Base-by-base conservation (phyloP, 1,140 invertebrate genomes). In the Achatina immaculata region DNA sequence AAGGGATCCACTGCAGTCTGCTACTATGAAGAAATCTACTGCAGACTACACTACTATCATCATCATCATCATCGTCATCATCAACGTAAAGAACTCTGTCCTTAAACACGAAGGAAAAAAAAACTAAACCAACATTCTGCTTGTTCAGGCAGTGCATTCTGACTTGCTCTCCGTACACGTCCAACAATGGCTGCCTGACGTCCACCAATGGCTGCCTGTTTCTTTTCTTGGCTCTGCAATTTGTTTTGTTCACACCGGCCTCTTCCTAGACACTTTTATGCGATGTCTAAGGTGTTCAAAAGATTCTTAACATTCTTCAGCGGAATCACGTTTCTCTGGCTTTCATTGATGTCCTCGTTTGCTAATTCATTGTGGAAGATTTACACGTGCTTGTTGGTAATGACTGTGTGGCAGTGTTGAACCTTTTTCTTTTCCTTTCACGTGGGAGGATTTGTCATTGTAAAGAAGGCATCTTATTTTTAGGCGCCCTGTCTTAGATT, bases 51-150 rank as follows among this genome's bases (percentile, higher is more conserved):
- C n/a, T n/a, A 55, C n/a, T n/a, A 55, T 55, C 51, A 55, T 55
- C 51, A 55, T 55, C 51, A 55, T 55, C 51, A 55, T 55, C 51
- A 55, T 55, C 51, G n/a, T 55, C 51, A 55, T 55, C 51, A 55
- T 55, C 51, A 55, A 16, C 51, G n/a, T 55, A 14, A 55, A 16
- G 14, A 55, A 16, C 51, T 16, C n/a, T n/a, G n/a, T 55, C 14
- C 51, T 14, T 55, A n/a, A 16, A 55, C n/a, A 55, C 51, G 51
- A 16, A 55, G n/a, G n/a, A n/a, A n/a, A n/a, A n/a, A n/a, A n/a
- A n/a, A n/a, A n/a, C n/a, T 55, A n/a, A 16, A n/a, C n/a, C 51
- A 16, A 55, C n/a, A 55, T n/a, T 14, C n/a, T 55, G 14, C n/a
- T 16, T n/a, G 51, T 55, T 55, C 51, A n/a, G n/a, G 51, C n/a